phyloP scores from a whole-genome alignment of 2,797 vertebrate genomes.

The Spinus olivaceus region DNA sequence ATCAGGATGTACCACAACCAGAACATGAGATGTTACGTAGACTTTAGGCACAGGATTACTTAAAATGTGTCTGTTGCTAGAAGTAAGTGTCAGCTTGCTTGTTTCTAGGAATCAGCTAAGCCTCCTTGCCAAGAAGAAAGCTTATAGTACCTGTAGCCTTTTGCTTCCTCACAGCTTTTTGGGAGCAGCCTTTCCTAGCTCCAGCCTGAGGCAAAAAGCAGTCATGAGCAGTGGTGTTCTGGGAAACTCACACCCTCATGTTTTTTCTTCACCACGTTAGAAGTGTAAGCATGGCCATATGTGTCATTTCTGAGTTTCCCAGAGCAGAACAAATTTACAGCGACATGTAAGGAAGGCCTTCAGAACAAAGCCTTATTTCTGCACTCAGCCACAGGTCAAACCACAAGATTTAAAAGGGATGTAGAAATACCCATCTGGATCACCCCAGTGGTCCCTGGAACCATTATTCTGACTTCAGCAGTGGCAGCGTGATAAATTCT shows the following conservation, averaged over 20 bases:
- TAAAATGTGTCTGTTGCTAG: neutral
- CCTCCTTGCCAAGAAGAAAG: neutral
- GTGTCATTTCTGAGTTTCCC: neutral
- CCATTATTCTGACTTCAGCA: neutral
- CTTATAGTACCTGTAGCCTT: neutral
- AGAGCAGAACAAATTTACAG: neutral
- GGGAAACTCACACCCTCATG: neutral
- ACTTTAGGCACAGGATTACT: neutral
- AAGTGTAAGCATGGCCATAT: neutral
- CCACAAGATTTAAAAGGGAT: neutral
- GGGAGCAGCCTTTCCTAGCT: neutral
- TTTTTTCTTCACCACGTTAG: neutral
- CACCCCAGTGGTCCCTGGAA: neutral
- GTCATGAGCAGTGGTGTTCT: neutral
- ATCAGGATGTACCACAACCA: neutral
- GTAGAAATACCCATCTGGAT: neutral
- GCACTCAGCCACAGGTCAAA: neutral
- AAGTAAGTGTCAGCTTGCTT: neutral
- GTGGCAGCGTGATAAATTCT: neutral
- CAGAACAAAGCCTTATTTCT: neutral
- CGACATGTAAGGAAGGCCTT: neutral
- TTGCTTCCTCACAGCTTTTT: neutral
- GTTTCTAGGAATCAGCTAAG: neutral
- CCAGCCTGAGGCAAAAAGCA: neutral
- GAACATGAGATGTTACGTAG: neutral